A percentile compares a stretch with the other conserved stretches of the same genome.
Evolutionary conservation across 2,797 vertebrate genomes (phyloP).

Genomic region (Manis pentadactyla): DNA sequence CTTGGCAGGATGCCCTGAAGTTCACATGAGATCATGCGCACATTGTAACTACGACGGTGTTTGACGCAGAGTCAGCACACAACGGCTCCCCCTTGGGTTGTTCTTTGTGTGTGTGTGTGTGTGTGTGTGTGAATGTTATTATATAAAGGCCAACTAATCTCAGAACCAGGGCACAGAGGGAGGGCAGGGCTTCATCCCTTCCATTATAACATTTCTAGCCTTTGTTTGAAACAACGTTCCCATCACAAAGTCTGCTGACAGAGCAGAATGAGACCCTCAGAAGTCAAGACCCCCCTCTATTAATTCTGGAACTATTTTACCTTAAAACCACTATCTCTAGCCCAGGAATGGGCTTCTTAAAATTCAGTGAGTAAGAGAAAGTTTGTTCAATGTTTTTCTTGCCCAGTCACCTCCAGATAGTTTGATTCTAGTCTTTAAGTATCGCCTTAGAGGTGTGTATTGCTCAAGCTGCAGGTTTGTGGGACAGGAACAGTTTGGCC

Average conservation of each 20-base stretch:
- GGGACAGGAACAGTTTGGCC: neutral
- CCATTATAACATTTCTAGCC: too few relatives aligned
- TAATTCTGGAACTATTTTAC: neutral
- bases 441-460: neutral
- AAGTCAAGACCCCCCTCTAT: neutral
- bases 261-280: neutral
- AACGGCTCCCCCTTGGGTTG: neutral
- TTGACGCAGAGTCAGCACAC: neutral
- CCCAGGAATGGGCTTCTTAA: neutral
- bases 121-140: neutral
- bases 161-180: neutral
- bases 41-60: too few relatives aligned
- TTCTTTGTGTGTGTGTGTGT: neutral
- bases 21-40: neutral
- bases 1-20: neutral
- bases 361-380: neutral
- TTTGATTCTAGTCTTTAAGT: neutral
- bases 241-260: neutral
- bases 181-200: neutral
- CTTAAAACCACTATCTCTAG: neutral
- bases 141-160: neutral
- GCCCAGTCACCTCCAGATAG: neutral
- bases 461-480: neutral
- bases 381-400: neutral
- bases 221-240: neutral